Evolutionary conservation across 2,888 invertebrate genomes (phyloP).

Genomic region (Dusona sp.): DNA sequence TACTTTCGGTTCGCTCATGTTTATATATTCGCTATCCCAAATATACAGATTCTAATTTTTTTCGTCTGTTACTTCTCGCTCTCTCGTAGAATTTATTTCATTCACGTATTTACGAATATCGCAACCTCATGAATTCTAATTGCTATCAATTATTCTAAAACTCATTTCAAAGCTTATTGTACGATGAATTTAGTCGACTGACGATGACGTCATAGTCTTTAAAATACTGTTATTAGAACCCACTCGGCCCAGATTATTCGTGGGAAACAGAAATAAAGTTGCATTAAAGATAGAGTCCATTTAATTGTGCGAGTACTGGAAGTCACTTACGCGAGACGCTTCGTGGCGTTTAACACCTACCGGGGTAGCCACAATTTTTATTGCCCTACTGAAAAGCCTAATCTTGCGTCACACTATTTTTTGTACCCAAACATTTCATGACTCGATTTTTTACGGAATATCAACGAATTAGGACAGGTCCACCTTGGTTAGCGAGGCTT

Average conservation of each 20-base stretch:
- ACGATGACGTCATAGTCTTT: background rate
- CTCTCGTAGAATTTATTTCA: background rate
- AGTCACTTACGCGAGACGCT: background rate
- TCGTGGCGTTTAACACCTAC: background rate
- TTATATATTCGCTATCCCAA: background rate
- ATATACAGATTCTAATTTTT: background rate
- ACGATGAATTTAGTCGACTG: background rate
- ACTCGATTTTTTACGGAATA: conserved; percentile 52
- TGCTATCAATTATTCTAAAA: background rate
- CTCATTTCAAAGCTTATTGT: background rate
- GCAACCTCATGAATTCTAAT: background rate
- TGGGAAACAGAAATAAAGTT: conserved; percentile 15
- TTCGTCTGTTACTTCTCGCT: background rate
- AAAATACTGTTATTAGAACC: background rate
- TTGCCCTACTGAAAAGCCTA: background rate
- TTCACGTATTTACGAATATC: background rate
- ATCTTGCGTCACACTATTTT: background rate
- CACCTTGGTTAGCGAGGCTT: conserved; percentile 11
- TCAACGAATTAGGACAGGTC: conserved; percentile 53
- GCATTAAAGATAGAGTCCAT: background rate
- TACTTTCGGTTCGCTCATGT: background rate
- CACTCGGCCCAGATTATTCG: background rate
- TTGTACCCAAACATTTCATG: background rate
- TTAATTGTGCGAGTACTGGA: background rate
- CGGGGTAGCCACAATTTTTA: background rate